Percentiles rank a stretch among this genome's conserved stretches.
phyloP scores from a whole-genome alignment of 1,140 invertebrate species.

The Stegodyphus dumicola region DNA sequence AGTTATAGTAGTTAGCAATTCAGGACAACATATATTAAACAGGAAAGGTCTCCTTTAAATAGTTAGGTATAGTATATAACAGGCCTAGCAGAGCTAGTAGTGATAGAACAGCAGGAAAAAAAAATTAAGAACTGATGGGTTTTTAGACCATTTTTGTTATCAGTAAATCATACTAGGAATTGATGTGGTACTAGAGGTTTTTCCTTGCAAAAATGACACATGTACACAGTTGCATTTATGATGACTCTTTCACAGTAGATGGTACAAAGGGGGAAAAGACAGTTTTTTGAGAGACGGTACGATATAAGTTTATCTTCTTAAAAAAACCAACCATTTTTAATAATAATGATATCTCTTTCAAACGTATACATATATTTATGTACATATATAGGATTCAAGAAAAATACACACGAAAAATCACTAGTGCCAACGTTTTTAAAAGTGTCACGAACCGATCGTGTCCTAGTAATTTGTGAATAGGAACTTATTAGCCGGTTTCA shows the following conservation, averaged over 20 bases:
- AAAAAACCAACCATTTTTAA: constrained; percentile 14
- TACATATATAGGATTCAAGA: constrained; percentile 54
- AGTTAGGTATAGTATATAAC: constrained; percentile 25
- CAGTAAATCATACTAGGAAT: constrained; percentile 3
- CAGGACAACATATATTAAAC: constrained; percentile 51
- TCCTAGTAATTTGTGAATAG: constrained; percentile 31
- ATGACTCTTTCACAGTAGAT: too few species aligned
- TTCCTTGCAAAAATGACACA: not conserved
- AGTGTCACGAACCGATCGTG: constrained; percentile 30
- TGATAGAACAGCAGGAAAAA: constrained; percentile 2
- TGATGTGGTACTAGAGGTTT: not conserved
- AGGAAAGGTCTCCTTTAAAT: constrained; percentile 40
- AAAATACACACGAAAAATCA: constrained; percentile 48
- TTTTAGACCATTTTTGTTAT: constrained; percentile 48
- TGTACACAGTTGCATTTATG: too few species aligned
- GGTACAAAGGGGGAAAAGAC: not conserved
- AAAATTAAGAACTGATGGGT: not conserved
- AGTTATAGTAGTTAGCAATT: constrained; percentile 41
- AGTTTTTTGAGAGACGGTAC: not conserved
- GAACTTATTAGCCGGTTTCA: constrained; percentile 45
- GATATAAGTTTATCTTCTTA: not conserved
- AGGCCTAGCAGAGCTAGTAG: constrained; percentile 54
- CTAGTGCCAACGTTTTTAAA: constrained; percentile 52
- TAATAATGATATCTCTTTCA: constrained; percentile 40
- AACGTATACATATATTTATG: constrained; percentile 52